phyloP scores from a whole-genome alignment of 30 jellyfish, hydroid and myxozoan species.

The Aurelia aurita region DNA sequence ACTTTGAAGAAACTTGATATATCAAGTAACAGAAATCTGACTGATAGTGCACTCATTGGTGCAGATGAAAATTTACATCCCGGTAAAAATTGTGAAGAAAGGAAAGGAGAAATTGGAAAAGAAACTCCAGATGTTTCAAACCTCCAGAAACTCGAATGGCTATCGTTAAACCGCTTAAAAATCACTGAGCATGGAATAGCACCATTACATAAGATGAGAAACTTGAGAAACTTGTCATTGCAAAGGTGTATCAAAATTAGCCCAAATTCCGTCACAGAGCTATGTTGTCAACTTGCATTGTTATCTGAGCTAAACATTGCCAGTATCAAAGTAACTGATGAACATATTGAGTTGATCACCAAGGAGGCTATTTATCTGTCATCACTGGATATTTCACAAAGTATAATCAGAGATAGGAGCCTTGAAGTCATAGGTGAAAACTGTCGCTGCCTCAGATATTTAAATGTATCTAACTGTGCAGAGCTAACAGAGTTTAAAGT shows the following conservation, averaged over 20 bases:
- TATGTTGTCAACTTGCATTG: not conserved
- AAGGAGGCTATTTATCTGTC: not conserved
- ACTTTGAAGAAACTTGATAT: slow-evolving; percentile 33
- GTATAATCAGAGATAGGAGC: not conserved
- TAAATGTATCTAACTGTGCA: slow-evolving; percentile 16
- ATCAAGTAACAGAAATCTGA: slow-evolving; percentile 20
- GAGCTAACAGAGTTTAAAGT: slow-evolving; percentile 4
- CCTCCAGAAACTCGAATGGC: slow-evolving; percentile 8
- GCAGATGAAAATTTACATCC: not conserved
- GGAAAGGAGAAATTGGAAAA: not conserved
- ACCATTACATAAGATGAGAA: not conserved
- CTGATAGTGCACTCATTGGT: slow-evolving; percentile 16
- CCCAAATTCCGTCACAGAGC: not conserved
- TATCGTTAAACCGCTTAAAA: not conserved
- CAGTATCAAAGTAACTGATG: slow-evolving; percentile 29
- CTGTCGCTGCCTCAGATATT: slow-evolving; percentile 25
- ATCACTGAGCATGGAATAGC: slow-evolving; percentile 35
- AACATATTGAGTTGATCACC: not conserved
- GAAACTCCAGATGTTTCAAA: not conserved
- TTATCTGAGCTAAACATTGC: slow-evolving; percentile 9
- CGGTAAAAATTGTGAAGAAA: not conserved
- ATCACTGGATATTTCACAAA: slow-evolving; percentile 6
- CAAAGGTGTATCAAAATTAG: slow-evolving; percentile 8
- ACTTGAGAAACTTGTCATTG: slow-evolving; percentile 7
- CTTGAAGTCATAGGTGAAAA: slow-evolving; percentile 1